Percentiles rank a stretch among this genome's conserved stretches.
Evolutionary conservation across 2,797 vertebrate species (phyloP).

Genomic region (Rhodeus uyekii): DNA sequence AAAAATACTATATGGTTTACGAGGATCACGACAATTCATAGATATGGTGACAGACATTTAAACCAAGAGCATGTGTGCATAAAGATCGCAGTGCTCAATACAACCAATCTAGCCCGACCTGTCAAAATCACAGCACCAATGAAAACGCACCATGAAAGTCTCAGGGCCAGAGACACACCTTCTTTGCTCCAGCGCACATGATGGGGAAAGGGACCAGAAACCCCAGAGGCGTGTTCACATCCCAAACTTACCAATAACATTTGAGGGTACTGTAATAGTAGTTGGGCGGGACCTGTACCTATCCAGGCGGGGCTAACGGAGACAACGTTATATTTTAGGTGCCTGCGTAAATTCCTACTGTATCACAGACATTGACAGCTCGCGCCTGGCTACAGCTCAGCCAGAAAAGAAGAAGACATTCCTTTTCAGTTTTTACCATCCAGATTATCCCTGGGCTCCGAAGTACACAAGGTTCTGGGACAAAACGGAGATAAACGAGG

Average conservation of each 20-base stretch:
- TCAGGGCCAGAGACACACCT: conserved; percentile 7
- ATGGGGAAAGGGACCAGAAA: conserved; percentile 10
- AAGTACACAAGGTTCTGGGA: conserved; percentile 44
- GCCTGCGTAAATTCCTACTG: conserved; percentile 66
- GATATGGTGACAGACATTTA: not conserved
- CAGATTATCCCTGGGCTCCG: conserved; percentile 51
- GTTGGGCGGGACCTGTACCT: conserved; percentile 60
- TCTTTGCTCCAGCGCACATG: not conserved
- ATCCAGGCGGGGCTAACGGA: conserved; percentile 61
- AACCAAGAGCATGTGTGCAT: not conserved
- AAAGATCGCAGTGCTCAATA: not conserved
- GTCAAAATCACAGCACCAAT: conserved; percentile 53
- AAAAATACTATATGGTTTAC: not conserved
- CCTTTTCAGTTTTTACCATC: conserved; percentile 21
- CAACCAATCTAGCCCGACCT: conserved; percentile 29
- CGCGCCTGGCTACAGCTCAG: conserved; percentile 42
- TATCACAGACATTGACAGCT: conserved; percentile 67
- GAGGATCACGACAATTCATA: not conserved
- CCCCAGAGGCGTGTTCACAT: conserved; percentile 31
- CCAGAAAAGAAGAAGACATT: conserved; percentile 45
- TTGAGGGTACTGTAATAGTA: conserved; percentile 55
- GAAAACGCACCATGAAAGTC: conserved; percentile 12
- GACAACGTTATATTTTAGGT: conserved; percentile 69
- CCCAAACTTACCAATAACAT: conserved; percentile 46
- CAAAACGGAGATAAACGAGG: conserved; percentile 65